Conservation (phyloP, 2,888 invertebrate species). For the Heliconius erato region DNA sequence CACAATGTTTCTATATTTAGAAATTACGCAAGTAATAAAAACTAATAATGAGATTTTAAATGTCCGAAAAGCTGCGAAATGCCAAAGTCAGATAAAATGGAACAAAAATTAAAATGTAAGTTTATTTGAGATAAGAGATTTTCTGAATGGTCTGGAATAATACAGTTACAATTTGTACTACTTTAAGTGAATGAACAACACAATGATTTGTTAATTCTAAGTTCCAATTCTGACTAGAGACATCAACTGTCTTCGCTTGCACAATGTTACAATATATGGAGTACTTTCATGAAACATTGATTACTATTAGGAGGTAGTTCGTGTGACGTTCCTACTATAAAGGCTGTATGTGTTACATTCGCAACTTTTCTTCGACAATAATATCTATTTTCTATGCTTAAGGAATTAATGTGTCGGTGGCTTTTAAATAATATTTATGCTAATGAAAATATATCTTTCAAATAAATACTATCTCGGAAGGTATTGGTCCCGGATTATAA, state of each 20-base stretch:
- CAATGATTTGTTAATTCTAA: constrained; percentile 63
- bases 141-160: constrained; percentile 9
- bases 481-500: constrained; percentile 86
- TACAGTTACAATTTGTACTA: constrained; percentile 36
- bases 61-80: constrained; percentile 84
- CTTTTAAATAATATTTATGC: constrained; percentile 84
- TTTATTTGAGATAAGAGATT: constrained; percentile 18
- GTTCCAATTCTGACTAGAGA: constrained; percentile 84
- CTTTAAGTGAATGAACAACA: constrained; percentile 54
- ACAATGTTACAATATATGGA: constrained; percentile 55
- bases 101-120: constrained; percentile 40
- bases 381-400: constrained; percentile 85
- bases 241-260: constrained; percentile 66
- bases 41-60: constrained; percentile 82
- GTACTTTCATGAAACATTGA: constrained; percentile 73
- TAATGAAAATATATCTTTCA: constrained; percentile 84
- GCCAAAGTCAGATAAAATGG: constrained; percentile 67
- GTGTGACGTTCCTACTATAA: constrained; percentile 67
- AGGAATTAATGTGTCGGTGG: constrained; percentile 86
- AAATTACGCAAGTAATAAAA: constrained; percentile 75
- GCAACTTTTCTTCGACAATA: constrained; percentile 82
- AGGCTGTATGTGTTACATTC: constrained; percentile 70
- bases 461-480: constrained; percentile 87
- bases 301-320: constrained; percentile 85
- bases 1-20: constrained; percentile 78